Evolutionary conservation across 2,113 vertebrate species (phyloP).

Genomic region (Catagonus wagneri): DNA sequence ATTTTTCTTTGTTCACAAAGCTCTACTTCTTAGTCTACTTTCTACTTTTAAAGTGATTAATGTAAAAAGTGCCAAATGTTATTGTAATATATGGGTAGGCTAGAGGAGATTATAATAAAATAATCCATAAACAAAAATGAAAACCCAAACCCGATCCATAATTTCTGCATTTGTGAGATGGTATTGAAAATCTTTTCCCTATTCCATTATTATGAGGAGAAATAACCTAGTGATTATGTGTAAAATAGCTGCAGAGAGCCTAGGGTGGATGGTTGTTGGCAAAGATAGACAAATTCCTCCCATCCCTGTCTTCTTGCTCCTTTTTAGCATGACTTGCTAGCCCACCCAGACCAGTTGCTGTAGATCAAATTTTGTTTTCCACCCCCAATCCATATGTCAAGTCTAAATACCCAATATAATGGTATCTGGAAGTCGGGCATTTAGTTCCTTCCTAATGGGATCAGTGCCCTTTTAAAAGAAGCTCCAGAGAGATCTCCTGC

Average conservation of each 20-base stretch:
- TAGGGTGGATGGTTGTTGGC: neutral
- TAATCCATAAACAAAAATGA: neutral
- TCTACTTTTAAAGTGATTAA: constrained; percentile 18
- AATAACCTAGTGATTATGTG: neutral
- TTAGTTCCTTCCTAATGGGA: neutral
- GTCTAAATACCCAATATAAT: neutral
- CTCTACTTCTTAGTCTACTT: neutral
- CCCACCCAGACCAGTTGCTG: neutral
- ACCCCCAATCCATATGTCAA: neutral
- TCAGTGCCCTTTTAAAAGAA: neutral
- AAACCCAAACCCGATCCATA: neutral
- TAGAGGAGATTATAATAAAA: neutral
- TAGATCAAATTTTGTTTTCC: neutral
- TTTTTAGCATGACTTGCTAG: neutral
- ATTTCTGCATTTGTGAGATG: neutral
- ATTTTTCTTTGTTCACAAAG: constrained; percentile 32
- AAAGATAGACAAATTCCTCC: neutral
- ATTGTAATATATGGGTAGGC: neutral
- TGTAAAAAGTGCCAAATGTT: neutral
- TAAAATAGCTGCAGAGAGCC: neutral
- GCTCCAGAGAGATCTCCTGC: neutral
- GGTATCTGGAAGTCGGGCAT: neutral
- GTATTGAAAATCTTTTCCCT: neutral
- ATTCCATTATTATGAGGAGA: neutral
- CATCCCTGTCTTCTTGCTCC: neutral